phyloP scores from a whole-genome alignment of 92 coral and sea anemone genomes.

The Meandrina meandrites region DNA sequence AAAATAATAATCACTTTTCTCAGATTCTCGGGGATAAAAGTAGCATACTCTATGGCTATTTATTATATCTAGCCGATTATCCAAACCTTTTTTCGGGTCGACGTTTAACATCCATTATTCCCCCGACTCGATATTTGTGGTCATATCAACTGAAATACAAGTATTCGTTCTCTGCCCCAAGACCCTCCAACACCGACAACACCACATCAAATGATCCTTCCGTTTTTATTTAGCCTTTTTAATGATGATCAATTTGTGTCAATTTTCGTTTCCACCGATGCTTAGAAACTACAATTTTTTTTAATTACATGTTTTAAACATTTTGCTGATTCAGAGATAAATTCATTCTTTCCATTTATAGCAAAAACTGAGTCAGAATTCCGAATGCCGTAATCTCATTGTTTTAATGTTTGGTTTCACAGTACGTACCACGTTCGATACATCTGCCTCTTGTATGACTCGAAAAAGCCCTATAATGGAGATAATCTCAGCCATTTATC shows the following conservation, averaged over 20 bases:
- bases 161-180: neutral
- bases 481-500: neutral
- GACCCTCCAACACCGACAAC: neutral
- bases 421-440: neutral
- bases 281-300: neutral
- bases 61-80: no score
- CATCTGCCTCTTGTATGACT: neutral
- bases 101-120: no score
- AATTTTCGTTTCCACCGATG: neutral
- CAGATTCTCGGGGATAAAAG: neutral
- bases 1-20: neutral
- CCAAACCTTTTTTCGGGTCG: neutral
- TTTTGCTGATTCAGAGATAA: neutral
- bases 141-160: neutral
- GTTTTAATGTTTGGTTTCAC: neutral
- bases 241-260: neutral
- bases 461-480: neutral
- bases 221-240: neutral
- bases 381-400: neutral
- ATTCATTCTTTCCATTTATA: neutral
- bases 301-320: neutral
- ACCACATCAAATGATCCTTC: neutral
- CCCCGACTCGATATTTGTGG: neutral
- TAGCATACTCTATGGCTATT: neutral
- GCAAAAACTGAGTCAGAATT: neutral